These are phyloP conservation scores for Formicarius rufipectus DNA, from an alignment of 2,113 vertebrate genomes.

Conservation along the genomic window DNA sequence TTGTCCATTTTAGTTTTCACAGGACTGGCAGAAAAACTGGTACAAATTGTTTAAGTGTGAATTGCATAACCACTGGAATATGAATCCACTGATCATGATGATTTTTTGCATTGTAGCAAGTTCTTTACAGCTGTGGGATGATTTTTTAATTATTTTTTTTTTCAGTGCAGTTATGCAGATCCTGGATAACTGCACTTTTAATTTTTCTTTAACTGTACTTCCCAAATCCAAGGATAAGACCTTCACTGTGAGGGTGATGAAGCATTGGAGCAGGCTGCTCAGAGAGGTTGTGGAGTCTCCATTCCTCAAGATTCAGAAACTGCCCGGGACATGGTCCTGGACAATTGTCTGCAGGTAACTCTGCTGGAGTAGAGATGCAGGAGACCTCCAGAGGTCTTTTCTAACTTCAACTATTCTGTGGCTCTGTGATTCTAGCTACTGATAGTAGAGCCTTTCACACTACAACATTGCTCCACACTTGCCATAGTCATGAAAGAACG, in stretches of 20 bases:
- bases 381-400: neutral
- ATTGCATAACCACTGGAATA: neutral
- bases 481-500: neutral
- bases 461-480: neutral
- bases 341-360: neutral
- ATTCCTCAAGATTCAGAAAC: neutral
- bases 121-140: neutral
- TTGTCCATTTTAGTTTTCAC: neutral
- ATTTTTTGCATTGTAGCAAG: neutral
- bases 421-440: neutral
- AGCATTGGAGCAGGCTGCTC: neutral
- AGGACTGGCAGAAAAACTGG: neutral
- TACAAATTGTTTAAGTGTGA: neutral
- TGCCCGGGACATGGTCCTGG: too few species aligned
- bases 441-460: neutral
- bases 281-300: neutral
- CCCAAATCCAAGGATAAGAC: neutral
- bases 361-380: neutral
- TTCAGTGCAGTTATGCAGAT: neutral
- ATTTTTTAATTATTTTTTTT: neutral
- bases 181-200: neutral
- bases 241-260: neutral
- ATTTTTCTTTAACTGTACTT: neutral
- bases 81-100: neutral
- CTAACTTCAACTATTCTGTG: neutral